Base-by-base conservation (phyloP, 2,888 invertebrate genomes). In the Leucoma salicis region DNA sequence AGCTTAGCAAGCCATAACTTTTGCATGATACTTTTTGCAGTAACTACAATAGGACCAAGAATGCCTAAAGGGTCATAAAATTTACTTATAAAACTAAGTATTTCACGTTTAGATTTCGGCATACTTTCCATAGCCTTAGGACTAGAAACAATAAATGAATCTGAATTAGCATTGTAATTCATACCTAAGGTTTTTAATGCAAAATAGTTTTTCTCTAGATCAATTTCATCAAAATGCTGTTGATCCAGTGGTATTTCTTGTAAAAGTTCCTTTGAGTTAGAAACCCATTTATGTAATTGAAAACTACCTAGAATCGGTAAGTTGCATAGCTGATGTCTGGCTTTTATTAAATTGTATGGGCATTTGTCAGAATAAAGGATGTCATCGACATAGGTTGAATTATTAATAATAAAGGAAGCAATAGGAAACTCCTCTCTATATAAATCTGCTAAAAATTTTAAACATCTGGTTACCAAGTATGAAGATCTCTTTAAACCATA, bases 211-310 rank as follows among this genome's bases (percentile, higher is more conserved):
- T 14, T 31, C 13, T 31, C 8, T 5, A 31, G 14, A 31, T 31
- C 31, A 14, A 31, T 14, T 3, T 31, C 14, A 31, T 31, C 31
- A 31, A 31, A 31, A 31, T 31, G 14, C 14, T 31, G 31, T 31
- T 14, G 5, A 7, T 13, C 8, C 4, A 14, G 13, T 14, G 31
- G 31, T 8, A 31, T 14, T 8, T 31, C 31, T 8, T 31, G 31
- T 31, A 31, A 31, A 6, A 31, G 10, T 14, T 31, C 14, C 5
- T 10, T 7, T 12, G 12, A n/a, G 12, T 29, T 31, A 14, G 31
- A 31, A 10, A 14, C 13, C 31, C 31, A 31, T 14, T 31, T 31
- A 14, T 14, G 31, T 13, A 14, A 14, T 3, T 31, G 14, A 31
- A 31, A 31, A 14, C 31, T 10, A 6, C 31, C 31, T 7, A 25